Evolutionary conservation across 2,888 invertebrate species (phyloP).

Genomic region (Pachymerium ferrugineum): DNA sequence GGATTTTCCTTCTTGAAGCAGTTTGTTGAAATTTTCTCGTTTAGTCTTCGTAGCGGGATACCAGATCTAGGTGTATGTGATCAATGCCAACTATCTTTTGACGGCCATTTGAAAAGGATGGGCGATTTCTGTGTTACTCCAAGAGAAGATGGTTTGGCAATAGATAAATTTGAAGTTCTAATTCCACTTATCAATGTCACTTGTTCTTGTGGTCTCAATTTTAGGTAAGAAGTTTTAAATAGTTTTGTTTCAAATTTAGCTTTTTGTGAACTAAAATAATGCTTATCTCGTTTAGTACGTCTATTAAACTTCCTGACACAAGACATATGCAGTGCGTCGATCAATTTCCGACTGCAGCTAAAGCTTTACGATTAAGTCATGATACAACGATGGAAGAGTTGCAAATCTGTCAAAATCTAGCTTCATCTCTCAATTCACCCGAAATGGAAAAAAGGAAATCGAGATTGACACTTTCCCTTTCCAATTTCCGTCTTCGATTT

Average conservation of each 20-base stretch:
- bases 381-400: not conserved
- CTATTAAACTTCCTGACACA: too few species aligned
- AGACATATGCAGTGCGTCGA: too few species aligned
- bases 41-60: not conserved
- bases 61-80: not conserved
- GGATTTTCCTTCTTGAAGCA: too few species aligned
- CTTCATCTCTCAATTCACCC: not conserved
- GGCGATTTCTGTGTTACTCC: not conserved
- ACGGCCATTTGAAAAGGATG: not conserved
- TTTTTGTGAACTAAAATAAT: too few species aligned
- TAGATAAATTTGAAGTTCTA: not conserved
- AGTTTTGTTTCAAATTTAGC: too few species aligned
- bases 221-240: not conserved
- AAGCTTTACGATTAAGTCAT: too few species aligned
- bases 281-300: too few species aligned
- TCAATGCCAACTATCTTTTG: not conserved
- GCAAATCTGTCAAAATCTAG: not conserved
- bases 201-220: not conserved
- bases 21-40: too few species aligned
- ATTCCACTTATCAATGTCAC: not conserved
- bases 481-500: not conserved
- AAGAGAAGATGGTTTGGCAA: not conserved
- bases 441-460: not conserved
- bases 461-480: not conserved
- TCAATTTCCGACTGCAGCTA: too few species aligned